Conservation (phyloP, 64 coral and sea anemone genomes). For the Actinia tenebrosa region DNA sequence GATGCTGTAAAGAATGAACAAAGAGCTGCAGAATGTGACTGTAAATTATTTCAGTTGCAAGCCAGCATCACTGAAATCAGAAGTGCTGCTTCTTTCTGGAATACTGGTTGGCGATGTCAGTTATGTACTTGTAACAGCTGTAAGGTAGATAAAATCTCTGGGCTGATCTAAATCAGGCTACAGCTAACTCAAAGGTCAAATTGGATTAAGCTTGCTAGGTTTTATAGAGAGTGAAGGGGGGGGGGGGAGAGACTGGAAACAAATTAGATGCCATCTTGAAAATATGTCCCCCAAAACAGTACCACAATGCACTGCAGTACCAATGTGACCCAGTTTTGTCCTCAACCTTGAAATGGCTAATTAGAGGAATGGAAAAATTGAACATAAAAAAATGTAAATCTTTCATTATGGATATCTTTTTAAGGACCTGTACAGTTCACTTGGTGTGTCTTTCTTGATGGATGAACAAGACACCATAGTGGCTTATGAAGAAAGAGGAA, state of each 20-base stretch:
- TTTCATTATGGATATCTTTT: neutral
- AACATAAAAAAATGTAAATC: too few relatives aligned
- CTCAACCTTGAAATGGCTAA: too few relatives aligned
- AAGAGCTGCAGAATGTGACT: neutral
- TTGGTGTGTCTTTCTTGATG: slow-evolving; percentile 67
- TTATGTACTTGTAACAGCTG: slow-evolving; percentile 76
- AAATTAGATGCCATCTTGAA: too few relatives aligned
- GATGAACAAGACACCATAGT: slow-evolving; percentile 77
- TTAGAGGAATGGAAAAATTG: too few relatives aligned
- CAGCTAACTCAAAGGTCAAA: too few relatives aligned
- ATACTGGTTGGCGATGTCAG: slow-evolving; percentile 74
- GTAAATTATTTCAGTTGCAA: slow-evolving; percentile 78
- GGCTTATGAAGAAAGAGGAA: slow-evolving; percentile 84
- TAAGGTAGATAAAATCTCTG: slow-evolving; percentile 36
- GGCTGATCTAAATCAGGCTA: too few relatives aligned
- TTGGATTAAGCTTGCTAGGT: too few relatives aligned
- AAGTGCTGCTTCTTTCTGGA: slow-evolving; percentile 64
- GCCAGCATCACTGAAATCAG: slow-evolving; percentile 15
- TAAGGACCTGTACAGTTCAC: slow-evolving; percentile 58
- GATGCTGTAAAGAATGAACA: slow-evolving; percentile 14
- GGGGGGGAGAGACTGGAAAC: too few relatives aligned
- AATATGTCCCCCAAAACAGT: too few relatives aligned
- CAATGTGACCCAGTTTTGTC: too few relatives aligned
- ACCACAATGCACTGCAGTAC: too few relatives aligned
- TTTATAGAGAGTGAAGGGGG: too few relatives aligned